Base-by-base conservation (phyloP, 1,140 invertebrate species). In the Polyergus mexicanus region DNA sequence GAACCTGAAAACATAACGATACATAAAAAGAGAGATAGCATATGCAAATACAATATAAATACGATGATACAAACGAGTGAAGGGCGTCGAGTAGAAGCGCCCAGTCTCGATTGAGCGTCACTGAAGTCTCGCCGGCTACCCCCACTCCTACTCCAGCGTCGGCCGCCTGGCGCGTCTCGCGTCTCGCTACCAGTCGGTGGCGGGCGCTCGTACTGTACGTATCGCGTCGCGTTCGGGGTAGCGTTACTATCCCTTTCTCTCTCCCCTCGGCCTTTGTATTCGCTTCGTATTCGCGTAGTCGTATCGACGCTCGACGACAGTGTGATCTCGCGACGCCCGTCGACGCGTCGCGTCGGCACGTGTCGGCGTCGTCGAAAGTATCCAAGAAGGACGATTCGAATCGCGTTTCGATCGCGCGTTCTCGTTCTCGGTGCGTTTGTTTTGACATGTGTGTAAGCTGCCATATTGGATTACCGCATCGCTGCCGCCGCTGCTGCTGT, bases 361-460 rank as follows among this genome's bases (percentile, higher is more conserved):
- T 72, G 78, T 25, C 54, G 44, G 6, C 44, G 28, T 8, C 41
- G 44, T 28, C 25, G 58, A 13, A 32, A 13, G 3, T 32, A 28
- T 8, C 4, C 58, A 35, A 13, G 7, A 16, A 10, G 62, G 22
- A 35, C 47, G 47, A 25, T 63, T 84, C 85, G 89, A 72, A 90
- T 54, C 93, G 32, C 94, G 11, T 92, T 93, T 22, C 95, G 92
- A 60, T 85, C 76, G 77, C 68, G 71, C 85, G 19, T 51, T 56
- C 47, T 10, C 72, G 13, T 25, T 41, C 80, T 81, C 85, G 89
- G 89, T 92, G 92, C 78, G 92, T 93, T 93, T 94, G 93, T 93
- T 94, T 93, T 94, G 93, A 93, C 93, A 94, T 94, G 93, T 94
- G 93, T 93, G 90, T 90, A 86, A 84, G 78, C 91, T 91, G 91